A percentile compares a stretch with the other conserved stretches of the same genome.
Evolutionary conservation across 1,140 invertebrate species (phyloP).

Genomic region (Brachystomella parvula): DNA sequence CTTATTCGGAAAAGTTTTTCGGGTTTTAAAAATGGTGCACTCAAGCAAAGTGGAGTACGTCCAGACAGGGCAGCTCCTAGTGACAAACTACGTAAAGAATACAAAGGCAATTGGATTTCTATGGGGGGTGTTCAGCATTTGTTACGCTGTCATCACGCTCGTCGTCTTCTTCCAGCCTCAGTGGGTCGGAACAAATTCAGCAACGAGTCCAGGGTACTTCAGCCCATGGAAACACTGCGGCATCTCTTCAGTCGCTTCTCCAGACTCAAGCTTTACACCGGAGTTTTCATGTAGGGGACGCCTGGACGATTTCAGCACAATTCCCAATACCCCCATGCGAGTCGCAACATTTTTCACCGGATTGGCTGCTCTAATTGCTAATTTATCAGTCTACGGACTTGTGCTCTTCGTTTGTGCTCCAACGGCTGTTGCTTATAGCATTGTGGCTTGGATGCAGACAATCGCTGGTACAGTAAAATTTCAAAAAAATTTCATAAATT

Average conservation of each 20-base stretch:
- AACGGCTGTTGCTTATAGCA: constrained; percentile 83
- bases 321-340: constrained; percentile 68
- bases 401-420: constrained; percentile 89
- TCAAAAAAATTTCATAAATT: too few species aligned
- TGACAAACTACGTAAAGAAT: constrained; percentile 87
- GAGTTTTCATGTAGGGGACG: constrained; percentile 65
- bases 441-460: constrained; percentile 88
- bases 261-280: constrained; percentile 43
- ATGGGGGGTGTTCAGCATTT: constrained; percentile 94
- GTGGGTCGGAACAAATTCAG: constrained; percentile 52
- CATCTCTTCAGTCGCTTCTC: constrained; percentile 18
- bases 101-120: constrained; percentile 91
- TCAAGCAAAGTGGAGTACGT: constrained; percentile 81
- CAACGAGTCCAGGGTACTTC: constrained; percentile 48
- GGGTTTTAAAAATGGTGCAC: constrained; percentile 50
- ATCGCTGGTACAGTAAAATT: constrained; percentile 77
- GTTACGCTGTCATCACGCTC: constrained; percentile 89
- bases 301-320: constrained; percentile 71
- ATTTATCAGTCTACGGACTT: constrained; percentile 78
- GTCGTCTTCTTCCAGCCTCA: constrained; percentile 90
- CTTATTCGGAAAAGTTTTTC: too few species aligned
- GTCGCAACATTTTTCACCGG: constrained; percentile 81
- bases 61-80: constrained; percentile 77
- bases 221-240: constrained; percentile 34
- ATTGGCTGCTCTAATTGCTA: constrained; percentile 70